These are phyloP conservation scores for Parapristionchus giblindavisi DNA, from an alignment of 2,888 invertebrate genomes.

Conservation along the genomic window DNA sequence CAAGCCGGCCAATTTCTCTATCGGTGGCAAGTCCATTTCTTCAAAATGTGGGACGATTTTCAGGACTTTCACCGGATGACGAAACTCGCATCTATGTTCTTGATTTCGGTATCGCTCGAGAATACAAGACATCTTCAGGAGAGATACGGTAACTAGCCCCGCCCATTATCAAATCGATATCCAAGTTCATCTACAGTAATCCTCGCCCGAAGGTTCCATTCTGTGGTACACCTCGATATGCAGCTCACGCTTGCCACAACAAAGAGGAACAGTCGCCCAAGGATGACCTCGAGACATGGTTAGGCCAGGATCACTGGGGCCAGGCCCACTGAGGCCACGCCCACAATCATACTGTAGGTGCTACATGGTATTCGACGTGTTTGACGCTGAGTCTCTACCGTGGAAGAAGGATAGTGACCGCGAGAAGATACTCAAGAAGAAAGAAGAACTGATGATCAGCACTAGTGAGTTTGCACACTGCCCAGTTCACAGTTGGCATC, in stretches of 20 bases:
- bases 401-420: constrained; percentile 27
- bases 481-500: not conserved
- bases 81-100: constrained; percentile 20
- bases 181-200: not conserved
- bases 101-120: constrained; percentile 27
- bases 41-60: not conserved
- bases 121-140: constrained; percentile 20
- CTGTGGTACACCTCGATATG: constrained; percentile 27
- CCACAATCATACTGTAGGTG: constrained; percentile 1
- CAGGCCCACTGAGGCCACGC: too few relatives aligned
- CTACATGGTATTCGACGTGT: constrained; percentile 32
- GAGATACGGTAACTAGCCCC: constrained; percentile 12
- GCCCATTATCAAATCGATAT: constrained; percentile 7
- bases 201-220: constrained; percentile 29
- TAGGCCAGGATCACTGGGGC: too few relatives aligned
- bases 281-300: constrained; percentile 25
- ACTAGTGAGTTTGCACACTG: not conserved
- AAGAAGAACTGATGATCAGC: constrained; percentile 19
- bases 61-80: constrained; percentile 9
- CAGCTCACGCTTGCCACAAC: constrained; percentile 11
- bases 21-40: too few relatives aligned
- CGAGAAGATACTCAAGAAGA: constrained; percentile 20
- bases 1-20: constrained; percentile 27
- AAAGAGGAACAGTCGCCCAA: constrained; percentile 26
- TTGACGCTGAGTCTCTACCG: not conserved